A percentile compares a stretch with the other conserved stretches of the same genome.
Conservation (phyloP, 2,113 vertebrate species). For the Otocyon megalotis region DNA sequence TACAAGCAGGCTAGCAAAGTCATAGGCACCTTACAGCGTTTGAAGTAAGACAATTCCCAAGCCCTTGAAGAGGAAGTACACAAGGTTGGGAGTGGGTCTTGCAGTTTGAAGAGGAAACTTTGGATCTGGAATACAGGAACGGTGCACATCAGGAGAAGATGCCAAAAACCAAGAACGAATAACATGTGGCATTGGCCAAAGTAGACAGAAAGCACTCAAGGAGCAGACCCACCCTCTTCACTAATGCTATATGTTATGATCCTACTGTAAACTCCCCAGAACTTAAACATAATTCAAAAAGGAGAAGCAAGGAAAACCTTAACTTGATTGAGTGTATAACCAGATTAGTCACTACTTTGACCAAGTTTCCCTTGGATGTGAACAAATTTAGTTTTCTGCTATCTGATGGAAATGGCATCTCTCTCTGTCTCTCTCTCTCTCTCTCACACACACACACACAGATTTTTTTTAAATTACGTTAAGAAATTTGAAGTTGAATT, state of each 20-base stretch:
- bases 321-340: not conserved
- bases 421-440: no score
- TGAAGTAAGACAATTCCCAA: not conserved
- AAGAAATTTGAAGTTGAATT: not conserved
- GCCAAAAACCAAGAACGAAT: not conserved
- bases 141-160: not conserved
- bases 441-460: not conserved
- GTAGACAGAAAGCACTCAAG: not conserved
- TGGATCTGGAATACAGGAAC: not conserved
- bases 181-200: not conserved
- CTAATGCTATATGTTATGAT: not conserved
- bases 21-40: not conserved
- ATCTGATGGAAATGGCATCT: not conserved
- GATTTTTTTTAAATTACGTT: not conserved
- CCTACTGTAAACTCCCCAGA: not conserved
- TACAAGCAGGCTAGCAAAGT: not conserved
- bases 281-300: not conserved
- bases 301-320: not conserved
- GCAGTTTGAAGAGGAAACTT: not conserved
- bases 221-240: not conserved
- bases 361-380: not conserved
- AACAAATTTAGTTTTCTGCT: not conserved
- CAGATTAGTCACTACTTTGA: not conserved
- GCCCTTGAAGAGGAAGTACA: not conserved
- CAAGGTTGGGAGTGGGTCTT: not conserved